phyloP scores from a whole-genome alignment of 2,888 invertebrate genomes.

The Drosophila paramelanica region DNA sequence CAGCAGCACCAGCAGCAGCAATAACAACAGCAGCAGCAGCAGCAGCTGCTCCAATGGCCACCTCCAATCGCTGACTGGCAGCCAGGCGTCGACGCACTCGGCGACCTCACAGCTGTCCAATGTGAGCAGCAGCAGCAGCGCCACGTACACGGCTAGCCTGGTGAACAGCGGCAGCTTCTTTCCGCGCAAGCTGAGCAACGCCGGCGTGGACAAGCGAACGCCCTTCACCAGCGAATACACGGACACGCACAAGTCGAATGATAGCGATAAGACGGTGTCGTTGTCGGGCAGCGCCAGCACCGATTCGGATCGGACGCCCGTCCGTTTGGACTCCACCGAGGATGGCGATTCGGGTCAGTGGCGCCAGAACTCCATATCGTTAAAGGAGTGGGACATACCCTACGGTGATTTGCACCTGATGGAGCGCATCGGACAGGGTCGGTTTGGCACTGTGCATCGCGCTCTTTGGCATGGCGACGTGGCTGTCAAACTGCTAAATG shows the following conservation, averaged over 20 bases:
- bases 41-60: slow-evolving; percentile 51
- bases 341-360: slow-evolving; percentile 90
- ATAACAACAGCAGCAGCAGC: slow-evolving; percentile 15
- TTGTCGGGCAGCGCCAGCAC: slow-evolving; percentile 91
- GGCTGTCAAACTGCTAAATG: slow-evolving; percentile 97
- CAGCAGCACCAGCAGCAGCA: slow-evolving; percentile 12
- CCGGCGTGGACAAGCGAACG: slow-evolving; percentile 78
- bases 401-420: slow-evolving; percentile 95
- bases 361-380: slow-evolving; percentile 94
- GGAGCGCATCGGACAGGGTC: slow-evolving; percentile 95
- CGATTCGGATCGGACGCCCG: slow-evolving; percentile 93
- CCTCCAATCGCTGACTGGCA: slow-evolving; percentile 51
- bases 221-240: slow-evolving; percentile 85
- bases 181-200: slow-evolving; percentile 86
- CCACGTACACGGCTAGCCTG: slow-evolving; percentile 61
- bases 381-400: slow-evolving; percentile 99
- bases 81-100: slow-evolving; percentile 63
- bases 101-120: slow-evolving; percentile 46
- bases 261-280: slow-evolving; percentile 90
- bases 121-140: slow-evolving; percentile 51
- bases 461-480: slow-evolving; percentile 99
- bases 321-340: slow-evolving; percentile 91
- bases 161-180: slow-evolving; percentile 78
- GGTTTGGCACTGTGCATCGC: slow-evolving; percentile 97
- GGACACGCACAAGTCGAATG: slow-evolving; percentile 87